Evolutionary conservation across 37 sponge, comb jelly and placozoan genomes (phyloP), one percentile per base, ranked within the genome.

Genomic region (Mnemiopsis leidyi): DNA sequence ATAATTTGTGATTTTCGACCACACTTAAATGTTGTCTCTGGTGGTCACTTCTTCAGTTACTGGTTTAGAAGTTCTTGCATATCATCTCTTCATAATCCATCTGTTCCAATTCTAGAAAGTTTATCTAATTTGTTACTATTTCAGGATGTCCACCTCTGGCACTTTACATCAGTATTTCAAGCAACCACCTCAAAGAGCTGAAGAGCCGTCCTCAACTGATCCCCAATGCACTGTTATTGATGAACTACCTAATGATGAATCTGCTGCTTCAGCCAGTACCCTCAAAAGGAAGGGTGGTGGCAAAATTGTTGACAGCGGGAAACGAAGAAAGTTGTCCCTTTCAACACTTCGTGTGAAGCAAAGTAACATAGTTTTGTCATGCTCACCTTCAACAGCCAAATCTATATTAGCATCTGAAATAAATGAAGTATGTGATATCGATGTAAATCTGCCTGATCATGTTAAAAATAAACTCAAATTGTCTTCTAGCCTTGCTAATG

Each of bases 341-440:
- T 77, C 79, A 31, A 32, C 79, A 5, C 36, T 77, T 31, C 79
- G 79, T 34, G 32, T 31, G 18, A 77, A 77, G 36, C 79, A 77
- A 32, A 34, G 18, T 77, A 48, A 48, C 61, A 48, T 48, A 48
- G 61, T 48, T 48, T 48, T 48, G 61, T 48, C 61, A 48, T 48
- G 13, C 61, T 48, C 61, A 18, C 5, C 5, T 18, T 48, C 61
- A 18, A n/a, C n/a, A n/a, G n/a, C n/a, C n/a, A n/a, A n/a, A n/a
- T n/a, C n/a, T n/a, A n/a, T n/a, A n/a, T n/a, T n/a, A n/a, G n/a
- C n/a, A n/a, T n/a, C n/a, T n/a, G n/a, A n/a, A n/a, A n/a, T n/a
- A n/a, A n/a, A n/a, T n/a, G n/a, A n/a, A n/a, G n/a, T n/a, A n/a
- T n/a, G n/a, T n/a, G n/a, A n/a, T n/a, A n/a, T n/a, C n/a, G n/a